Percentiles rank a stretch among this genome's conserved stretches.
Evolutionary conservation across 2,888 invertebrate genomes (phyloP).

Genomic region (Cistogaster globosa): DNA sequence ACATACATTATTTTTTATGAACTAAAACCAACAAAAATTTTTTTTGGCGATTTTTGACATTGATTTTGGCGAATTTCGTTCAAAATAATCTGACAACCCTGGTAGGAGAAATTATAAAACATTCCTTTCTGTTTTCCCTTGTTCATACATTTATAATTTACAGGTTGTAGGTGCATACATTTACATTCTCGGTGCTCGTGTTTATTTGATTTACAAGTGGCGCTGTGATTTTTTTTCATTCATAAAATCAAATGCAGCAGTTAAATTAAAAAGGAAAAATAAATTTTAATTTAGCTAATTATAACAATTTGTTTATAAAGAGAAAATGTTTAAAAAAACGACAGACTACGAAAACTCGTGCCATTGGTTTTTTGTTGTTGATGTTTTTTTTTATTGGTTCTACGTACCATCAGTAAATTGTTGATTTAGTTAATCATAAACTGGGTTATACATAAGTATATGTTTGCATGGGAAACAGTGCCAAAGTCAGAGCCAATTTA

Average conservation of each 20-base stretch:
- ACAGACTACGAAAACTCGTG: conserved; percentile 30
- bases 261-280: conserved; percentile 31
- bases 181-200: neutral
- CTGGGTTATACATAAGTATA: neutral
- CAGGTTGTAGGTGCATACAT: neutral
- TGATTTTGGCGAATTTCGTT: too few relatives aligned
- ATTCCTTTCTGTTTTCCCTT: neutral
- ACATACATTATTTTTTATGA: too few relatives aligned
- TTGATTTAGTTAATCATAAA: too few relatives aligned
- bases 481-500: conserved; percentile 64
- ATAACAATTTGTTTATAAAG: conserved; percentile 47
- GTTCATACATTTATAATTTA: neutral
- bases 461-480: neutral
- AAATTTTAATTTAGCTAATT: conserved; percentile 58
- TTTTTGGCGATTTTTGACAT: too few relatives aligned
- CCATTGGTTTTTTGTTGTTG: conserved; percentile 3
- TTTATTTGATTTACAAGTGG: conserved; percentile 32
- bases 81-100: too few relatives aligned
- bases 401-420: neutral
- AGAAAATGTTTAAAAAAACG: conserved; percentile 30
- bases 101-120: too few relatives aligned
- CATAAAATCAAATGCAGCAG: conserved; percentile 61
- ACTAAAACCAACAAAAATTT: too few relatives aligned
- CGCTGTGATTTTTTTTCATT: conserved; percentile 61
- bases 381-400: too few relatives aligned